A percentile compares a stretch with the other conserved stretches of the same genome.
Evolutionary conservation across 1,140 invertebrate genomes (phyloP).

Genomic region (Temnothorax curvispinosus): DNA sequence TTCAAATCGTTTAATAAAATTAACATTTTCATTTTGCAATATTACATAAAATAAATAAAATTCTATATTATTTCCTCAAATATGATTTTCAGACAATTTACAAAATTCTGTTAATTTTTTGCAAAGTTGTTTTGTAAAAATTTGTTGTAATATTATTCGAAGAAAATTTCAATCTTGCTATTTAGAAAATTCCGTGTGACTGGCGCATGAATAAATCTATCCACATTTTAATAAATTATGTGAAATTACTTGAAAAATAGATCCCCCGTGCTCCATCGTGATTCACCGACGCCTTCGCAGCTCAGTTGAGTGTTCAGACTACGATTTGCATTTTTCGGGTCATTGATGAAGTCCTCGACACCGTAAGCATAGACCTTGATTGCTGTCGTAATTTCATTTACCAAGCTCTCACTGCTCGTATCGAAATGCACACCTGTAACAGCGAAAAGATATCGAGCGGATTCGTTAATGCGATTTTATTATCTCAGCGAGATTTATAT

Average conservation of each 20-base stretch:
- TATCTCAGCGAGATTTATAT: not conserved
- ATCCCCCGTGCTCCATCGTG: slow-evolving; percentile 92
- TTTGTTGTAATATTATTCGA: not conserved
- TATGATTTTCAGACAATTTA: not conserved
- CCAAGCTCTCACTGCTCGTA: slow-evolving; percentile 92
- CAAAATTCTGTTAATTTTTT: not conserved
- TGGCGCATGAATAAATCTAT: not conserved
- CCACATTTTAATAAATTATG: slow-evolving; percentile 22
- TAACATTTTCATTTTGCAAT: not conserved
- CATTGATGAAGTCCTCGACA: slow-evolving; percentile 93
- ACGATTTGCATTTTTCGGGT: slow-evolving; percentile 89
- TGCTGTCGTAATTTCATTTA: slow-evolving; percentile 94
- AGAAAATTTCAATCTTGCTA: not conserved
- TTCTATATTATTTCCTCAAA: not conserved
- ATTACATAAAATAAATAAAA: not conserved
- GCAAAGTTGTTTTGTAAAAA: not conserved
- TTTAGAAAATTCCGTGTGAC: not conserved
- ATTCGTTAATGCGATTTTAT: slow-evolving; percentile 39
- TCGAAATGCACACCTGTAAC: slow-evolving; percentile 95
- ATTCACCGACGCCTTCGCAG: slow-evolving; percentile 91
- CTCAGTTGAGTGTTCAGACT: slow-evolving; percentile 93
- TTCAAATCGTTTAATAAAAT: not conserved
- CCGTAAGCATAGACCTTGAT: slow-evolving; percentile 96
- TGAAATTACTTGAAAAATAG: slow-evolving; percentile 87
- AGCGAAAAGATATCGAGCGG: not conserved